Evolutionary conservation across 1,140 invertebrate species (phyloP).

Genomic region (Thaumetopoea pityocampa): DNA sequence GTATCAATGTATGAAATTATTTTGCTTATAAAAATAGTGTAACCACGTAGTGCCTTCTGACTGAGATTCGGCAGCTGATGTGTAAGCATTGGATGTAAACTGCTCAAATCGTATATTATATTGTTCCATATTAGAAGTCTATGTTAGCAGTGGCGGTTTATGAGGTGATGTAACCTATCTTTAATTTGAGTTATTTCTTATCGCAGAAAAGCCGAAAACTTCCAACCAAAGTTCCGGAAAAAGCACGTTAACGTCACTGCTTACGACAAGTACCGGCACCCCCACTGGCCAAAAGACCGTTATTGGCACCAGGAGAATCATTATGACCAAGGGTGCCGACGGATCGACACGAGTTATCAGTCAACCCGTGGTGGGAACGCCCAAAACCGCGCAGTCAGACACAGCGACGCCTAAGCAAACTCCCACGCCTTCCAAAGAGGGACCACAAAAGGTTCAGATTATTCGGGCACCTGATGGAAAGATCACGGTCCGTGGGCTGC

Average conservation of each 20-base stretch:
- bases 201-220: slow-evolving; percentile 60
- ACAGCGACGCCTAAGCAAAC: slow-evolving; percentile 38
- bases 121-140: too few relatives aligned
- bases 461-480: slow-evolving; percentile 93
- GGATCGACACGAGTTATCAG: slow-evolving; percentile 86
- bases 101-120: too few relatives aligned
- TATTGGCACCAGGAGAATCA: slow-evolving; percentile 83
- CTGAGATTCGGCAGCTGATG: too few relatives aligned
- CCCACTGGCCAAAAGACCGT: slow-evolving; percentile 80
- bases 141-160: too few relatives aligned
- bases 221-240: slow-evolving; percentile 77
- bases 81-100: too few relatives aligned
- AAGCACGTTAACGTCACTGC: slow-evolving; percentile 81
- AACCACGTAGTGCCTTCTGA: too few relatives aligned
- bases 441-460: slow-evolving; percentile 91
- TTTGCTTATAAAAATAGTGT: too few relatives aligned
- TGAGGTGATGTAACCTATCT: too few relatives aligned
- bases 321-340: slow-evolving; percentile 89
- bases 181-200: too few relatives aligned
- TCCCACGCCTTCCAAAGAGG: slow-evolving; percentile 62
- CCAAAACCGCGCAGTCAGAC: slow-evolving; percentile 34
- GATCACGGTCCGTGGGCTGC: slow-evolving; percentile 91
- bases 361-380: slow-evolving; percentile 59
- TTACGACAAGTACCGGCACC: slow-evolving; percentile 76
- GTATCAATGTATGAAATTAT: too few relatives aligned